Evolutionary conservation across 2,797 vertebrate species (phyloP).

Genomic region (Thunnus albacares): DNA sequence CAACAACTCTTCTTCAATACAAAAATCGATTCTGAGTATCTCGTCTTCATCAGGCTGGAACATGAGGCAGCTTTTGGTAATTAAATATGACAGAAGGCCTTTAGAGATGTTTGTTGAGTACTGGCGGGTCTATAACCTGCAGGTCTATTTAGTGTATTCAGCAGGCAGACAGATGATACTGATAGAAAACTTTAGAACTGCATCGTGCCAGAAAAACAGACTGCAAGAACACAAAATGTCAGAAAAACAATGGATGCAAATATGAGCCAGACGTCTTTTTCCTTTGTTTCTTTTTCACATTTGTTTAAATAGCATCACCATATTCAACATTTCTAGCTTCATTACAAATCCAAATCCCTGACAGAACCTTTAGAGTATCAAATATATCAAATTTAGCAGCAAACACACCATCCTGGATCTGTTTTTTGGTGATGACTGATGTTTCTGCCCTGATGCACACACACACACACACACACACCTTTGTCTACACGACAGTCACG

Average conservation of each 20-base stretch:
- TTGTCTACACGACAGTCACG: not conserved
- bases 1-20: not conserved
- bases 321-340: not conserved
- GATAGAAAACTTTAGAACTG: not conserved
- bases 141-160: not conserved
- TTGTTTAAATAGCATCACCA: slow-evolving; percentile 2
- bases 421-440: slow-evolving; percentile 19
- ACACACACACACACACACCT: not conserved
- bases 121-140: not conserved
- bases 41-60: not conserved
- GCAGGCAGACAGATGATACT: not conserved
- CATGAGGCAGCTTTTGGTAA: not conserved
- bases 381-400: not conserved
- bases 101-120: not conserved
- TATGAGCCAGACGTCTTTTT: slow-evolving; percentile 3
- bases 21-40: not conserved
- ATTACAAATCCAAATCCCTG: slow-evolving; percentile 1
- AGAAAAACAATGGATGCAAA: slow-evolving; percentile 9
- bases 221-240: not conserved
- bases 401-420: not conserved
- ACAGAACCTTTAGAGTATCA: not conserved
- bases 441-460: slow-evolving; percentile 11
- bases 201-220: not conserved
- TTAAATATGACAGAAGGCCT: not conserved
- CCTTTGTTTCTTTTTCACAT: slow-evolving; percentile 2